Evolutionary conservation across 2,888 invertebrate genomes (phyloP), one percentile per base, ranked within the genome.

Genomic region (Cepaea hortensis): DNA sequence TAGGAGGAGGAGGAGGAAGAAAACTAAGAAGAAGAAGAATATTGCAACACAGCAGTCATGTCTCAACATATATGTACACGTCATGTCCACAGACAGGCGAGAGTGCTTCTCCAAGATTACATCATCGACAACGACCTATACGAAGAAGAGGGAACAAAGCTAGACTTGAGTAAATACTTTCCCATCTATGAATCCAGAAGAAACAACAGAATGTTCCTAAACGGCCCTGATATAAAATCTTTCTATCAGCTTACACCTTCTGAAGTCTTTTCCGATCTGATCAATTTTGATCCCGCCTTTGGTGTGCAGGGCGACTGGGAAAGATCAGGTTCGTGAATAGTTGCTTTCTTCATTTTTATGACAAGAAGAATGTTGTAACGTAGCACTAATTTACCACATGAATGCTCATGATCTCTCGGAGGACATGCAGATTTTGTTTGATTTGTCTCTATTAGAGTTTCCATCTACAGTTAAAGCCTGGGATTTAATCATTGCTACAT

Each of bases 211-310:
- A 86, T 89, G 70, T 90, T 89, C 72, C 87, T 89, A 70, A 90
- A 90, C 79, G 90, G 90, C 1, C 89, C 90, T 15, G 90, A 90
- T 76, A 85, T 90, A 13, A 82, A 87, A 35, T 84, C 88, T 20
- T 90, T 90, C 86, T 90, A 88, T 88, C 80, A 85, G 55, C 70
- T 61, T 62, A 85, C 86, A 20, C 61, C 85, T 23, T 61, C 68
- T 13, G 77, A 86, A 15, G 70, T 88, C 15, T 88, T 87, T 73
- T 20, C 23, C 11, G 70, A 76, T 9, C 75, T 88, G 35, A 73
- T 23, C 7, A 62, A 79, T 6, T 82, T 88, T 61, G 88, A 88
- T 55, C 88, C 88, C 13, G 85, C 87, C 23, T 81, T 88, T 35
- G 79, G 83, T 72, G 50, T 82, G 4, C 86, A 82, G 9, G 75